Percentiles rank a stretch among this genome's conserved stretches.
Conservation (phyloP, 2,797 vertebrate genomes). For the Macroramphosus scolopax region DNA sequence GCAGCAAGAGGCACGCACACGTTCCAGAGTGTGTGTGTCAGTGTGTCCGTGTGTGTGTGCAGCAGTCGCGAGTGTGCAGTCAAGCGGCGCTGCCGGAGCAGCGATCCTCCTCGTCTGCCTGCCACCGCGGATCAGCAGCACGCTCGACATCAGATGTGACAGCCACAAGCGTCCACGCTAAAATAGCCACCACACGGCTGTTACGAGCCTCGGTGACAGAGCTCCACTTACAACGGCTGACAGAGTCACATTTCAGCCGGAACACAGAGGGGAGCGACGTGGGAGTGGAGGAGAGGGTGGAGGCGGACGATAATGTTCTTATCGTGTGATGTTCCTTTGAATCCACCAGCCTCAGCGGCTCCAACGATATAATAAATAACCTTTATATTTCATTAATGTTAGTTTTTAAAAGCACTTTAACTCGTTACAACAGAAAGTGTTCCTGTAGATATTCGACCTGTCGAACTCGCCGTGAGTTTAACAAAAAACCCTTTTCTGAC, state of each 20-base stretch:
- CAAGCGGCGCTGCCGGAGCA: slow-evolving; percentile 3
- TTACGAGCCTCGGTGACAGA: slow-evolving; percentile 59
- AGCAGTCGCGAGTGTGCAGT: slow-evolving; percentile 15
- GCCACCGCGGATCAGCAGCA: slow-evolving; percentile 58
- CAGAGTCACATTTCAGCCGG: slow-evolving; percentile 60
- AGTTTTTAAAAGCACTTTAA: no score
- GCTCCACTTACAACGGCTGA: slow-evolving; percentile 65
- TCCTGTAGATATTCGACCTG: no score
- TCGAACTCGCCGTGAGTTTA: no score
- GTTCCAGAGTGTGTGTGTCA: not conserved
- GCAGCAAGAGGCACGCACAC: not conserved
- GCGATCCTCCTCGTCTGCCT: slow-evolving; percentile 27
- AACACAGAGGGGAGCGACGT: slow-evolving; percentile 10
- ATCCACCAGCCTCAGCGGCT: no score
- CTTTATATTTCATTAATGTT: no score
- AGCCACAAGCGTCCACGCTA: slow-evolving; percentile 68
- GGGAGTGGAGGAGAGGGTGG: not conserved
- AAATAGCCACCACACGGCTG: slow-evolving; percentile 73
- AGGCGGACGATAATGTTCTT: not conserved
- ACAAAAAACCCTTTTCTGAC: no score
- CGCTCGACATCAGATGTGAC: slow-evolving; percentile 70
- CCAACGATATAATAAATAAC: no score
- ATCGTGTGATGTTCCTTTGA: no score
- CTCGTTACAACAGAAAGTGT: no score
- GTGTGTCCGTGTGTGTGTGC: not conserved